Conservation (phyloP, 2,113 vertebrate species). For the Pterocles gutturalis region DNA sequence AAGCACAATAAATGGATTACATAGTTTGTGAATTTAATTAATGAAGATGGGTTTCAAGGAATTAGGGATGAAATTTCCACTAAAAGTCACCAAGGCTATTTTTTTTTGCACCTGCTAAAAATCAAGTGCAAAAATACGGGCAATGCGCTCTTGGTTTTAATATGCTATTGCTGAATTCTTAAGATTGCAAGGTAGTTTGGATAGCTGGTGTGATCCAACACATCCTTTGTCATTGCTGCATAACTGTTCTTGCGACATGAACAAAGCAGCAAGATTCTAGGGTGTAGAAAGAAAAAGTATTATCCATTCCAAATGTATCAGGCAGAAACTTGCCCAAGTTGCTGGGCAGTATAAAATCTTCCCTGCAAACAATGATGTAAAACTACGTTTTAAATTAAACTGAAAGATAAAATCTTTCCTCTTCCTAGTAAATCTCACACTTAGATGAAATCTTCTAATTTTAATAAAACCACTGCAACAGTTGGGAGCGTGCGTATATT, state of each 20-base stretch:
- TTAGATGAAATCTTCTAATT: background rate
- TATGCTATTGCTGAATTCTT: background rate
- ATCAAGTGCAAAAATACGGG: background rate
- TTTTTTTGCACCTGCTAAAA: background rate
- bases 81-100: background rate
- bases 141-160: background rate
- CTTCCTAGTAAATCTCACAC: background rate
- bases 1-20: background rate
- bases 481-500: rapidly evolving
- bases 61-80: background rate
- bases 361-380: slow-evolving; percentile 32
- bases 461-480: slow-evolving; percentile 1
- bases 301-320: slow-evolving; percentile 9
- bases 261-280: slow-evolving; percentile 13
- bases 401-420: slow-evolving; percentile 45
- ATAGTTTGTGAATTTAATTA: background rate
- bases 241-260: background rate
- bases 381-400: slow-evolving; percentile 44
- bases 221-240: background rate
- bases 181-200: background rate
- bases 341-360: slow-evolving; percentile 46
- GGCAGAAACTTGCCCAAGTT: slow-evolving; percentile 66
- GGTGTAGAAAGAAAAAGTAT: background rate
- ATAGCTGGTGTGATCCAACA: background rate
- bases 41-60: background rate